Base-by-base conservation (phyloP, 1,140 invertebrate genomes). In the Vanessa tameamea region DNA sequence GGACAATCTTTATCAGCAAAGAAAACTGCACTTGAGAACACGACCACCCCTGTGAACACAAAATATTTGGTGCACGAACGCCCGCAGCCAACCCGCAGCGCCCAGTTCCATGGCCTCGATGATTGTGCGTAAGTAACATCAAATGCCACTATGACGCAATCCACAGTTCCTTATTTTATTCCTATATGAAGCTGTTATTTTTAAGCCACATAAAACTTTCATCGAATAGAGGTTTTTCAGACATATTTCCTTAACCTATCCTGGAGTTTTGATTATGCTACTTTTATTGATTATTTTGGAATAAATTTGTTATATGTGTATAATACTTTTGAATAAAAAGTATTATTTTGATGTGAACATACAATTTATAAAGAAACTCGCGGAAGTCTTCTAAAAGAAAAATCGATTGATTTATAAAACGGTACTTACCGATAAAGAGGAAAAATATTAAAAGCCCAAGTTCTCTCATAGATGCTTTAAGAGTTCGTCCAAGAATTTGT, bases 401-500 rank as follows among this genome's bases (percentile, higher is more conserved):
- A 66, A 26, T 31, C n/a, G 20, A 15, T 57, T 26, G 7, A 26
- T 57, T 12, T 20, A 6, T 15, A 12, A 8, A 4, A 47, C 37
- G 7, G 20, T 15, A 95, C 97, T 98, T 95, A 98, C 97, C 97
- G 92, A 99, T 99, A 93, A 99, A 98, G 89, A 99, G 96, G 96
- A 99, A 99, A 96, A 99, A 99, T 95, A 99, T 99, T 94, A 99
- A 97, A 92, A 99, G 95, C 92, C 98, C 98, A 87, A 99, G 96
- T 95, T 99, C 99, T 94, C 99, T 96, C 97, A 99, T 99, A 88
- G 98, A 99, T 90, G 99, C 99, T 94, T 99, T 99, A 88, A 99
- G 96, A 83, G 99, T 99, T 92, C 99, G 97, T 85, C 98, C 98
- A 87, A 99, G 95, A 91, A 99, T 99, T 95, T 99, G 98, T 85